Conservation (phyloP, 2,888 invertebrate species). For the Deilephila porcellus region DNA sequence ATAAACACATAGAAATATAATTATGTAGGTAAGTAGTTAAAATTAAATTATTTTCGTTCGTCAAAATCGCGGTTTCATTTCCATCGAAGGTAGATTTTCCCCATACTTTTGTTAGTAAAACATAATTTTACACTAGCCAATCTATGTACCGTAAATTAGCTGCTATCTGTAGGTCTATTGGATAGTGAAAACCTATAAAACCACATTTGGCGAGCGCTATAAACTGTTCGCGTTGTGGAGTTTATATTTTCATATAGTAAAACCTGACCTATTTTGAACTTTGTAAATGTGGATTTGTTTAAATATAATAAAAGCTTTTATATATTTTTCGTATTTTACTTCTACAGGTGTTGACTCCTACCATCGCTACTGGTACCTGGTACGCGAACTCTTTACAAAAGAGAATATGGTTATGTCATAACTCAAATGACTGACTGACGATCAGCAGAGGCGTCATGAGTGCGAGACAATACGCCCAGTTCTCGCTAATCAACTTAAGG, state of each 20-base stretch:
- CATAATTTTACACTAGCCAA: not conserved
- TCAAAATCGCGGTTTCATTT: no score
- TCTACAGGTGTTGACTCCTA: not conserved
- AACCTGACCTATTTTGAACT: conserved; percentile 6
- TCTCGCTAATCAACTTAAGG: no score
- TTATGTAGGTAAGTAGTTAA: no score
- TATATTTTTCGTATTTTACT: not conserved
- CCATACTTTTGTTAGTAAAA: not conserved
- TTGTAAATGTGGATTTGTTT: not conserved
- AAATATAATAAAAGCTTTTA: no score
- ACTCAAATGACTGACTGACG: no score
- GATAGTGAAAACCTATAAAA: not conserved
- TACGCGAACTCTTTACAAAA: no score
- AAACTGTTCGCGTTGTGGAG: not conserved
- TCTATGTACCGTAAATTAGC: not conserved
- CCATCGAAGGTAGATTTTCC: not conserved
- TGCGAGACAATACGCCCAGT: no score
- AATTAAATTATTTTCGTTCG: no score
- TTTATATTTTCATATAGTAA: not conserved
- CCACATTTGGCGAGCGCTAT: not conserved
- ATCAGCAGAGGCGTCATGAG: no score
- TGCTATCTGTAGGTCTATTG: not conserved
- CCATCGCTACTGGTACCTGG: no score
- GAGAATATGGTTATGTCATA: no score
- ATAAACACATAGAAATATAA: no score